These are phyloP conservation scores for Irena cyanogastra DNA, from an alignment of 2,113 vertebrate genomes.

Conservation along the genomic window DNA sequence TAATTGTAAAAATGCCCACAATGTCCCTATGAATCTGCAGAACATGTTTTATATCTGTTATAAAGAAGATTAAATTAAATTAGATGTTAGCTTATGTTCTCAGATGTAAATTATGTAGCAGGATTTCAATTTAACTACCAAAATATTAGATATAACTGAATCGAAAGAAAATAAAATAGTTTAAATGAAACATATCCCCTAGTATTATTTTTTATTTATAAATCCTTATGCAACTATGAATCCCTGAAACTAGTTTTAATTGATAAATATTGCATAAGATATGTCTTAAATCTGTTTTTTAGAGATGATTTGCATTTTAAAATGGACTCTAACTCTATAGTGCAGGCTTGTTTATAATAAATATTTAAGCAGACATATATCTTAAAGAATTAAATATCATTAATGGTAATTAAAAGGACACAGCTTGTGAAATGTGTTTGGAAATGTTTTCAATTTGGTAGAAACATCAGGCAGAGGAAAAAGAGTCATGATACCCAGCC, in stretches of 20 bases:
- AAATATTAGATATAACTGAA: constrained; percentile 17
- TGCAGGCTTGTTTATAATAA: constrained; percentile 7
- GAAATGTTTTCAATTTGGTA: background rate
- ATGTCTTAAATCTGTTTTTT: background rate
- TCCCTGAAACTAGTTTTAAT: constrained; percentile 26
- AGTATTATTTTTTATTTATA: constrained; percentile 52
- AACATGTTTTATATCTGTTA: background rate
- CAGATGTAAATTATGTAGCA: background rate
- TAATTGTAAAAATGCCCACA: background rate
- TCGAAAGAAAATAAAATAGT: background rate
- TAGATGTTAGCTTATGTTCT: background rate
- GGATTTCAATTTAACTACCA: constrained; percentile 18
- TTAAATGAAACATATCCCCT: constrained; percentile 21
- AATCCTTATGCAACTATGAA: constrained; percentile 30
- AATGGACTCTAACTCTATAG: background rate
- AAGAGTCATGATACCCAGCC: background rate
- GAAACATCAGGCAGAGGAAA: background rate
- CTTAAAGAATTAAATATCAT: constrained; percentile 17
- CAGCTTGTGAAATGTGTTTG: background rate
- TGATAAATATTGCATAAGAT: constrained; percentile 46
- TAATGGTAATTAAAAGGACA: background rate
- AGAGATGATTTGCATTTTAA: constrained; percentile 3
- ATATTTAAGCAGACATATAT: constrained; percentile 4
- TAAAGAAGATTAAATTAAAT: background rate
- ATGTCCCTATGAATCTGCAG: background rate